Base-by-base conservation (phyloP, 2,113 vertebrate species). In the Grammatotria lemairii region DNA sequence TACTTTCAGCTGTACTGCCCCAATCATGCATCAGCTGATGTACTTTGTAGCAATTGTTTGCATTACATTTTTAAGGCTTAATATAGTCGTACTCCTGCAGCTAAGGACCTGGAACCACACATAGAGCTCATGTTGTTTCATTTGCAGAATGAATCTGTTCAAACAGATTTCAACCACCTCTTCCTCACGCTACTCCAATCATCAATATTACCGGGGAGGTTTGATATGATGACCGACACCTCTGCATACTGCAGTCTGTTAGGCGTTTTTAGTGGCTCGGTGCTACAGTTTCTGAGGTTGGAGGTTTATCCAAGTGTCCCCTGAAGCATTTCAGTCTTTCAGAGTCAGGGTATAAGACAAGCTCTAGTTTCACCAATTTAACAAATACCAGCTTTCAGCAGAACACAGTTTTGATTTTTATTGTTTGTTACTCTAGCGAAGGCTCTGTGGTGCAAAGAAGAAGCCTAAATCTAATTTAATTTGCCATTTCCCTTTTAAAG, bases 181-280 rank as follows among this genome's bases (percentile, higher is more conserved):
- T 23, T 23, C 19, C 33, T 21, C 12, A 1, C 7, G 0, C n/a
- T 68, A 40, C 11, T 1, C 35, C 35, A 42, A 70, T 9, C 35
- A 68, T 23, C 35, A 40, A 21, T 40, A 40, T 45, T 2, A 73
- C 21, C 0, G 0, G 21, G 2, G 3, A 73, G 21, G 38, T 42
- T 26, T 42, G 8, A 26, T 26, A 23, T 4, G n/a, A 16, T 1
- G 12, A 73, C 11, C 7, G 11, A 73, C 38, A 26, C 40, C 38
- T 26, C 38, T 26, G n/a, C 65, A 70, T 42, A 6, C 35, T 9
- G n/a, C 7, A 26, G 38, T 9, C 21, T 6, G 13, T 63, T 19
- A 35, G 28, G 6, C 1, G 19, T 73, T 26, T 73, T 45, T 70
- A 70, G n/a, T 70, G 33, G 63, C 35, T 73, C 6, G 10, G 14